Percentiles rank a stretch among this genome's conserved stretches.
Evolutionary conservation across 2,888 invertebrate genomes (phyloP).

Genomic region (Pyrochroa serraticornis): DNA sequence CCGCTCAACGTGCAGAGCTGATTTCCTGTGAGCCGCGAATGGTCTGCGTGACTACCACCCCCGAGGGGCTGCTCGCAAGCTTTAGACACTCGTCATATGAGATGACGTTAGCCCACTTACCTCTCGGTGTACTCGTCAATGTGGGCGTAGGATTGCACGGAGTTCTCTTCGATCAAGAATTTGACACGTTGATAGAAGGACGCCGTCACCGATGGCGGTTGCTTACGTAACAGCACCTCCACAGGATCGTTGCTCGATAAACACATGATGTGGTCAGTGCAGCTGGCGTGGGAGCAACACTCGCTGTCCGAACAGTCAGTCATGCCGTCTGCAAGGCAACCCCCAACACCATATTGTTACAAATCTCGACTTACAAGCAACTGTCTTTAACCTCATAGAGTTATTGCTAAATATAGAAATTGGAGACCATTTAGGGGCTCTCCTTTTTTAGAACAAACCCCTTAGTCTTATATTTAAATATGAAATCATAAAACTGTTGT

Average conservation of each 20-base stretch:
- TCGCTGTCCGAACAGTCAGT: constrained; percentile 98
- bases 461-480: too few relatives aligned
- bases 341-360: too few relatives aligned
- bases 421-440: too few relatives aligned
- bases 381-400: too few relatives aligned
- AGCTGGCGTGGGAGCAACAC: constrained; percentile 89
- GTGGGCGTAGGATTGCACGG: constrained; percentile 97
- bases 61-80: constrained; percentile 18
- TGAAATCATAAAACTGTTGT: too few relatives aligned
- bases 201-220: constrained; percentile 94
- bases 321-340: constrained; percentile 81
- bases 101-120: constrained; percentile 67
- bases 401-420: too few relatives aligned
- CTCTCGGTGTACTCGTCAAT: constrained; percentile 98
- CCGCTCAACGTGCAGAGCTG: constrained; percentile 53
- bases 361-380: too few relatives aligned
- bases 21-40: constrained; percentile 48
- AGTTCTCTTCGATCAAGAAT: constrained; percentile 98
- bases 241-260: constrained; percentile 95
- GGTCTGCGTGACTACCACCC: constrained; percentile 42
- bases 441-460: too few relatives aligned
- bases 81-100: constrained; percentile 20
- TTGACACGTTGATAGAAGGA: constrained; percentile 97
- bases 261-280: constrained; percentile 92
- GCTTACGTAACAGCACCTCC: constrained; percentile 93